phyloP scores from a whole-genome alignment of 1,140 invertebrate species.

The Eciton burchellii region DNA sequence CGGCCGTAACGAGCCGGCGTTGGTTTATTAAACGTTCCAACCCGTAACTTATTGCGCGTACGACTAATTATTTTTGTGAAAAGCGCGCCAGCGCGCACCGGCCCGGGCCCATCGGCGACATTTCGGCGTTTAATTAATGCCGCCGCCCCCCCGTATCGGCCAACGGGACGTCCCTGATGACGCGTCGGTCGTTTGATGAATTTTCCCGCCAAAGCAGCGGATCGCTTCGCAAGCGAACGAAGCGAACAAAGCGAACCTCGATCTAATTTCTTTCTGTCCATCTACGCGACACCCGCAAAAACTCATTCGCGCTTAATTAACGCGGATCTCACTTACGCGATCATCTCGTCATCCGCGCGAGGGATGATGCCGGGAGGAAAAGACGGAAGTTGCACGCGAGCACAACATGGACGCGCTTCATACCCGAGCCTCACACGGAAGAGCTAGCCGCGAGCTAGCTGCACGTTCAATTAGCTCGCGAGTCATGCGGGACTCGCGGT shows the following conservation, averaged over 20 bases:
- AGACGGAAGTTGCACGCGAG: too few species aligned
- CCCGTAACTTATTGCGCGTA: constrained; percentile 61
- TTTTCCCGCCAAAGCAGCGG: neutral
- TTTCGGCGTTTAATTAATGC: constrained; percentile 62
- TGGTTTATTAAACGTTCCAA: constrained; percentile 65
- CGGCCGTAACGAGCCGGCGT: constrained; percentile 58
- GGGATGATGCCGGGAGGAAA: too few species aligned
- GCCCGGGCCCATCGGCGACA: constrained; percentile 29
- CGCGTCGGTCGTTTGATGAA: constrained; percentile 29
- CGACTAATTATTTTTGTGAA: constrained; percentile 64
- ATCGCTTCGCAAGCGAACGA: neutral
- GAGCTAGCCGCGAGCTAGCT: neutral
- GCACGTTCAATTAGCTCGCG: constrained; percentile 23
- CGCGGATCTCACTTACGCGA: too few species aligned
- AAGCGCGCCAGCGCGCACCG: constrained; percentile 36
- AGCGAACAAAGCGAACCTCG: neutral
- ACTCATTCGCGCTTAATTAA: neutral
- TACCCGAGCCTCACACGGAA: too few species aligned
- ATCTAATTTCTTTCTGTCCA: neutral
- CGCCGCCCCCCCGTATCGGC: neutral
- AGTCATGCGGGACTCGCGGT: neutral
- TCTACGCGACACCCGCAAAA: too few species aligned
- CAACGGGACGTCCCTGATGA: constrained; percentile 24
- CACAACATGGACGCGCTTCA: too few species aligned
- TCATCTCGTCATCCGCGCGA: too few species aligned